A percentile compares a stretch with the other conserved stretches of the same genome.
These are phyloP conservation scores for Lepidurus packardi DNA, from an alignment of 1,140 invertebrate genomes.

Conservation along the genomic window DNA sequence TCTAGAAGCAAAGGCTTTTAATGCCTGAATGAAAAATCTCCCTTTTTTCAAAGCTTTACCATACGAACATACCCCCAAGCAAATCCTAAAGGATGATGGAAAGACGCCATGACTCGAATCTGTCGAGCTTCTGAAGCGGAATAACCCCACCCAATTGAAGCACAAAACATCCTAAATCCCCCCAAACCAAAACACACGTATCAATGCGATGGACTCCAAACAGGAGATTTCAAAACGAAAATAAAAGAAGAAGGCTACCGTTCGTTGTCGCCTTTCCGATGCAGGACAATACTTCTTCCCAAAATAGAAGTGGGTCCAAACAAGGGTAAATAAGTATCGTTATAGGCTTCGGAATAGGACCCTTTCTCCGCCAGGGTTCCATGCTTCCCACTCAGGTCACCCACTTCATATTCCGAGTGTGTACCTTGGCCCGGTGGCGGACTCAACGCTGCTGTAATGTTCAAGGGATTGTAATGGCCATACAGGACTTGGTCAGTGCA, in stretches of 20 bases:
- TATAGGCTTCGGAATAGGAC: constrained; percentile 58
- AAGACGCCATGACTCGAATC: constrained; percentile 79
- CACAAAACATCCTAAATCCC: constrained; percentile 67
- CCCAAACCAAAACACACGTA: neutral
- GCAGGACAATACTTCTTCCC: constrained; percentile 73
- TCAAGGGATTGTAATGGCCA: constrained; percentile 74
- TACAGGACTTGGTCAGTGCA: constrained; percentile 76
- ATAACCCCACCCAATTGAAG: constrained; percentile 76
- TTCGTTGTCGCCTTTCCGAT: constrained; percentile 28
- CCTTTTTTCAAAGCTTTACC: constrained; percentile 48
- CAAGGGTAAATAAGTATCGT: constrained; percentile 76
- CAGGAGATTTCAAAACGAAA: neutral
- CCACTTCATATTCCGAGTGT: constrained; percentile 79
- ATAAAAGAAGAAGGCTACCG: constrained; percentile 23
- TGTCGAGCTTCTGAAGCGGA: constrained; percentile 75
- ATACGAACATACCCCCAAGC: constrained; percentile 80
- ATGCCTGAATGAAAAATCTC: constrained; percentile 20
- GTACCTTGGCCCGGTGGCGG: constrained; percentile 60
- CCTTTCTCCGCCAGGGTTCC: constrained; percentile 51
- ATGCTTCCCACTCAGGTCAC: constrained; percentile 85
- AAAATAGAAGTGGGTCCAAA: constrained; percentile 77
- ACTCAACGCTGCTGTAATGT: constrained; percentile 55
- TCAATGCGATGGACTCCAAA: neutral
- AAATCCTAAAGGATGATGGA: constrained; percentile 80
- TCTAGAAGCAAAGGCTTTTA: constrained; percentile 48